Conservation (phyloP, 2,888 invertebrate species). For the Andrena flavipes region DNA sequence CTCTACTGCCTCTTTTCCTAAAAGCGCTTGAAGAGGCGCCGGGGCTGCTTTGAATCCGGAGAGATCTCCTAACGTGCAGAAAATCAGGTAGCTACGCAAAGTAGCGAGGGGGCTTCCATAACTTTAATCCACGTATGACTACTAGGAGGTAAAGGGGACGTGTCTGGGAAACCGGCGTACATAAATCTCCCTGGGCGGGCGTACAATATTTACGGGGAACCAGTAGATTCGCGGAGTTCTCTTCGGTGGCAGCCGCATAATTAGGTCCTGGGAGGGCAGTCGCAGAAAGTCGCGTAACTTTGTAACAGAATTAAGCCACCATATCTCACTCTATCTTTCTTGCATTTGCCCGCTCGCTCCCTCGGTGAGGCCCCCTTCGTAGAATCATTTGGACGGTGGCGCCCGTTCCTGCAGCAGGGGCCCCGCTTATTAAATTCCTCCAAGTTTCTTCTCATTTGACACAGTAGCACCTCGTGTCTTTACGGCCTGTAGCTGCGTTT, state of each 20-base stretch:
- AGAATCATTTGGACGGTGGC: slow-evolving; percentile 42
- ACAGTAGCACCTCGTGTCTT: slow-evolving; percentile 59
- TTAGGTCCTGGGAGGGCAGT: slow-evolving; percentile 61
- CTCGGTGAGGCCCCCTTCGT: neutral
- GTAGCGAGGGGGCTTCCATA: neutral
- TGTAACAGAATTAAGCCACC: slow-evolving; percentile 53
- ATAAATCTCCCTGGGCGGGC: slow-evolving; percentile 18
- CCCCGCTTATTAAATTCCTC: slow-evolving; percentile 78
- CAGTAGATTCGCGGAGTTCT: slow-evolving; percentile 43
- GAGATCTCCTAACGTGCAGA: too few relatives aligned
- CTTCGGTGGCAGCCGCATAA: slow-evolving; percentile 50
- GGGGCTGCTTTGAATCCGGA: too few relatives aligned
- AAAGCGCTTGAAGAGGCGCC: too few relatives aligned
- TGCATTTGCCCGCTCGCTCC: slow-evolving; percentile 3
- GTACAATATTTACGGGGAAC: slow-evolving; percentile 54
- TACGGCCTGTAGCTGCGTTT: slow-evolving; percentile 59
- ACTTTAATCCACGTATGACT: slow-evolving; percentile 9
- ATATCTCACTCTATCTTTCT: slow-evolving; percentile 46
- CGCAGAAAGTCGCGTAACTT: slow-evolving; percentile 59
- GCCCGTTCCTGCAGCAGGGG: slow-evolving; percentile 22
- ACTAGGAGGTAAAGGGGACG: slow-evolving; percentile 18
- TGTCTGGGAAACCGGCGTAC: neutral
- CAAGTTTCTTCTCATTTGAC: slow-evolving; percentile 72
- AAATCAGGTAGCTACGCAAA: too few relatives aligned
- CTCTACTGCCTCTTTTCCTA: too few relatives aligned